Evolutionary conservation across 2,797 vertebrate species (phyloP), one percentile per base, ranked within the genome.

Genomic region (Spinibarbus caldwelli): DNA sequence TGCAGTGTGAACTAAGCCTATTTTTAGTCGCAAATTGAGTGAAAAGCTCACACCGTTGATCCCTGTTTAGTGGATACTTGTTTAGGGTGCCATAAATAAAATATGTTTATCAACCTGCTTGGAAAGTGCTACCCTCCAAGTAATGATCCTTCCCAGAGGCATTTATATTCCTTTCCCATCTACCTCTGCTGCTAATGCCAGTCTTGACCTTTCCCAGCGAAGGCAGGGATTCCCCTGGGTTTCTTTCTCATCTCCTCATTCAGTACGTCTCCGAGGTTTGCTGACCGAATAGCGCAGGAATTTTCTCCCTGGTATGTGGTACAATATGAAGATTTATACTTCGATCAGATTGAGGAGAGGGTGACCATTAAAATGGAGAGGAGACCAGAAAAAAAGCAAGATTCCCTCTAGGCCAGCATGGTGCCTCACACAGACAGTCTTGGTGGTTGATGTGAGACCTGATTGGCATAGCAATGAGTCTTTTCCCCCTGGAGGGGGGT

Each of bases 391-490:
- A 70, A 71, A 64, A 84, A 78, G 62, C 45, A 70, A 66, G 59
- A 81, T 76, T 80, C 77, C 38, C 72, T 77, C 52, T 57, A 43
- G 77, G 72, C 64, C 67, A 52, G 77, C 82, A 19, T 78, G n/a
- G 66, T 31, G 64, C 43, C 41, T 75, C 59, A 64, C 67, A 87
- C 82, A 80, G 49, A 87, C 82, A 68, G 78, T 71, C 80, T 83
- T 77, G 82, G 86, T 83, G 83, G 83, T 87, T 80, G 82, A 84
- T 79, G 75, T 59, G 75, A 47, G 78, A 80, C 64, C 36, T 79
- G 85, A 83, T 68, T 52, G 75, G 89, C 88, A 89, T 90, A 87
- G 77, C 85, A 87, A 90, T 88, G 86, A 88, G 78, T n/a, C 15
- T 68, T 57, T 70, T 34, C 52, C 59, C 78, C 59, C 82, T 83